Evolutionary conservation across 30 jellyfish, hydroid and myxozoan species (phyloP).

Genomic region (Aurelia aurita): DNA sequence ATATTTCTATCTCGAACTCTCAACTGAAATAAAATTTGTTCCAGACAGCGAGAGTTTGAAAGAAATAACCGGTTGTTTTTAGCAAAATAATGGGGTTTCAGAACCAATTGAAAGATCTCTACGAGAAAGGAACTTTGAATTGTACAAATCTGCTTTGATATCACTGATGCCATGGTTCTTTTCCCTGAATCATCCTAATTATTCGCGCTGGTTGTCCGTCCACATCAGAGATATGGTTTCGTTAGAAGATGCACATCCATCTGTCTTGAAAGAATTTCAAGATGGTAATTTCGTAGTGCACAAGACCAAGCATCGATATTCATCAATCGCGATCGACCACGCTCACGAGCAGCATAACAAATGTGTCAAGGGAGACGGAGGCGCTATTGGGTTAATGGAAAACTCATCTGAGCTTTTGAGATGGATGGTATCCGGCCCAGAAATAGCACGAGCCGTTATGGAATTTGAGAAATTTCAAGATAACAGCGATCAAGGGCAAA

Average conservation of each 20-base stretch:
- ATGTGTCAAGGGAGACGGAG: conserved; percentile 44
- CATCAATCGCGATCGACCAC: conserved; percentile 36
- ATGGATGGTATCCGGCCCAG: conserved; percentile 54
- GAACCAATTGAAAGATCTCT: not conserved
- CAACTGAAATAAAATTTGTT: not conserved
- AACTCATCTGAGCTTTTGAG: conserved; percentile 6
- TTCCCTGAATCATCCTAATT: not conserved
- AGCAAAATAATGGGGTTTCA: not conserved
- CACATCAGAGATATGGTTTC: not conserved
- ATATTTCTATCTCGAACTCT: not conserved
- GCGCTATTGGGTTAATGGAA: conserved; percentile 19
- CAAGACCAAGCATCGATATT: not conserved
- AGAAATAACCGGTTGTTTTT: not conserved
- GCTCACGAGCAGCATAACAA: conserved; percentile 41
- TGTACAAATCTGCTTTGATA: not conserved
- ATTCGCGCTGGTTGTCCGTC: not conserved
- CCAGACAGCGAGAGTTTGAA: not conserved
- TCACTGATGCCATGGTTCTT: not conserved
- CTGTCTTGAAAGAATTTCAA: not conserved
- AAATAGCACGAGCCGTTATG: conserved; percentile 15
- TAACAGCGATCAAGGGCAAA: not conserved
- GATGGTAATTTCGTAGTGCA: conserved; percentile 23
- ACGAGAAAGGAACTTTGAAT: not conserved
- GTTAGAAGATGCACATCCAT: not conserved
- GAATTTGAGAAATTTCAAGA: not conserved